Base-by-base conservation (phyloP, 2,888 invertebrate genomes). In the Parnassius smintheus region DNA sequence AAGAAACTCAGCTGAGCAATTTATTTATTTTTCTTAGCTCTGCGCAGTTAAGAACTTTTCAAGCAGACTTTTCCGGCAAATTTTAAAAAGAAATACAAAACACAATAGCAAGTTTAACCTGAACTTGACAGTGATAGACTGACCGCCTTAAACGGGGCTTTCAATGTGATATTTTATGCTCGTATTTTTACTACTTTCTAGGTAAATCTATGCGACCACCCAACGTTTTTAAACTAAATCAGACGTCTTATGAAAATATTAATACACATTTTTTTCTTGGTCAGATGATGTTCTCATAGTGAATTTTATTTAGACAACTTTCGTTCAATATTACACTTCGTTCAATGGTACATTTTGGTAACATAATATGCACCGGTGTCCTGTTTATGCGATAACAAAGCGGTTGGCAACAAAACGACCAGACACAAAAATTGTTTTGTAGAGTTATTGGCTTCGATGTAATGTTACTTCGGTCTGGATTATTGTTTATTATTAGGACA, bases 101-200 rank as follows among this genome's bases (percentile, higher is more conserved):
- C 69, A 72, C 69, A 77, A 76, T 69, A 65, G 70, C 69, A 77
- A 78, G 75, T 79, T 77, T 51, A 72, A 76, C 73, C 85, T 85
- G 85, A 72, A 80, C 73, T 78, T 83, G 85, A 86, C 85, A 85
- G 76, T 68, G 70, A 76, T 70, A 69, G 78, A 78, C 77, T 75
- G 75, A 71, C 67, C 64, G 65, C 67, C 64, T 66, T 69, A 56
- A 70, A 66, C 64, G 68, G 67, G 64, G 66, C n/a, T 62, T 70
- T 66, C 69, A 73, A 72, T 65, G 67, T 68, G 69, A 67, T 72
- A 70, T 64, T 66, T 70, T 48, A 56, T 62, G 55, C 67, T 59
- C 56, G 66, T 67, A 46, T 44, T 67, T 61, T 65, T 68, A 65
- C 59, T 65, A 59, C 70, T 66, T 59, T 55, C 62, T 65, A 57